Evolutionary conservation across 2,113 vertebrate genomes (phyloP), one percentile per base, ranked within the genome.

Genomic region (Cryptotis parvus): DNA sequence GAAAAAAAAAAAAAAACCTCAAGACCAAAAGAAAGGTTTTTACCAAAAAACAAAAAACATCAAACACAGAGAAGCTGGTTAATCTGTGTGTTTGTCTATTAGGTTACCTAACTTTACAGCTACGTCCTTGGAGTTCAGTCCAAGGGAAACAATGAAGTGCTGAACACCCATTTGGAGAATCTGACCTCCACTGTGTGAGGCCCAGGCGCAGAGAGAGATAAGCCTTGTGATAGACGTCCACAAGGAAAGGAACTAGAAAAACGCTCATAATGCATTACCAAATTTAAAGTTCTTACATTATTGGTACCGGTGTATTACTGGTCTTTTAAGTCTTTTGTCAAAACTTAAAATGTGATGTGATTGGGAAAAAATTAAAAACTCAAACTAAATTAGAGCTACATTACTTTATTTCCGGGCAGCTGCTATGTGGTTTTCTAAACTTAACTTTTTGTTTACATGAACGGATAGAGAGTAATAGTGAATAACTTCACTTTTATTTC

Each of bases 321-420:
- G 65, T 84, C 58, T 81, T 69, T 63, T 68, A 75, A 63, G 39
- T 15, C 70, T 61, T 87, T 82, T 87, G 33, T n/a, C 74, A 94
- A 45, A 94, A 82, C 43, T 43, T 18, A 83, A 90, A 83, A 80
- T 45, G 27, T n/a, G 31, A 80, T 37, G 33, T 95, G 14, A 55
- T 66, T 75, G 65, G 45, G 55, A 75, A 80, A 92, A 8, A 89
- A 27, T 26, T 41, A 76, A 88, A 85, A 9, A 29, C 29, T 65
- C 1, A 65, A 65, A 49, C 45, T 49, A 10, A 49, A 49, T 12
- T 49, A 14, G 45, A 49, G 14, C 58, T 55, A 43, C 35, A n/a
- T 2, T 68, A 31, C 35, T 76, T 26, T 85, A 26, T n/a, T 65
- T 39, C 39, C 31, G 37, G 78, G n/a, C 24, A 78, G 65, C 86